Conservation (phyloP, 1,140 invertebrate genomes). For the Monomorium pharaonis region DNA sequence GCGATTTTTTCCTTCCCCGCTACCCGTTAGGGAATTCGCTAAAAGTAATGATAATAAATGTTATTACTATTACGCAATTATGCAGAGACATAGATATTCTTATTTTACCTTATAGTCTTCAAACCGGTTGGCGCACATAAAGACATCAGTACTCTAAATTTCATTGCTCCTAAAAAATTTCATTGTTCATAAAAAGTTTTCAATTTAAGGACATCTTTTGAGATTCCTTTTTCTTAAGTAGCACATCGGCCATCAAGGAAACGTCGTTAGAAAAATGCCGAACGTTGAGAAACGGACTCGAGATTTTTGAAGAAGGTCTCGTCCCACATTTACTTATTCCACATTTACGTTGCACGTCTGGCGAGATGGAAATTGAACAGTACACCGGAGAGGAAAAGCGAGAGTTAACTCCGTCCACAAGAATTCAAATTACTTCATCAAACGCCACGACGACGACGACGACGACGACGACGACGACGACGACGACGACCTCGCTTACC, state of each 20-base stretch:
- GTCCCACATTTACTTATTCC: background rate
- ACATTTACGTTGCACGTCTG: background rate
- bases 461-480: background rate
- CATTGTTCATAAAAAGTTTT: background rate
- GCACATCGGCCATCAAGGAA: background rate
- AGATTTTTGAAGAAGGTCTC: background rate
- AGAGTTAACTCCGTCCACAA: constrained; percentile 44
- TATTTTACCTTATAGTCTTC: background rate
- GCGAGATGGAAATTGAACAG: constrained; percentile 34
- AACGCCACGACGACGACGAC: constrained; percentile 17
- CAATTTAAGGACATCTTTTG: background rate
- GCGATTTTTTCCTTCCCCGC: too few relatives aligned
- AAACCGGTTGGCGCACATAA: background rate
- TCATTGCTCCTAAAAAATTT: background rate
- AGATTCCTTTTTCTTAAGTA: background rate
- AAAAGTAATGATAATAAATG: background rate
- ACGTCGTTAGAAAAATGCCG: background rate
- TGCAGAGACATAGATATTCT: background rate
- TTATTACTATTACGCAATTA: background rate
- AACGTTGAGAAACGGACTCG: background rate
- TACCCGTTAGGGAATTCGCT: background rate
- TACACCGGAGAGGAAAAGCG: background rate
- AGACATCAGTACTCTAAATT: background rate
- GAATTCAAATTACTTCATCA: constrained; percentile 60
- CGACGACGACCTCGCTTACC: constrained; percentile 14